Evolutionary conservation across 1,140 invertebrate species (phyloP), one percentile per base, ranked within the genome.

Genomic region (Heliconius himera): DNA sequence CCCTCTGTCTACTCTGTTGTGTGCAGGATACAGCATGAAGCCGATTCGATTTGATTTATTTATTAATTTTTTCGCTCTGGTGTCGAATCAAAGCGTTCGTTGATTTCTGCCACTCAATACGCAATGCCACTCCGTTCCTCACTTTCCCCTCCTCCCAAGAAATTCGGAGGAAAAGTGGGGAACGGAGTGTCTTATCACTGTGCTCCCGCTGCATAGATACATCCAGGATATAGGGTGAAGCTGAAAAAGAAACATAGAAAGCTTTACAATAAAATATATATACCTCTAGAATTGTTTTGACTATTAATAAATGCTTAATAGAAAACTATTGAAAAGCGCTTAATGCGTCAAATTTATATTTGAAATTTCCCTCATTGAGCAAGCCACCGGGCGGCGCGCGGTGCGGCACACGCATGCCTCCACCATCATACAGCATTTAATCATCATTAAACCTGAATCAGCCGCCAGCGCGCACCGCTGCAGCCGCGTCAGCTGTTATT

Each of bases 371-470:
- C 81, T 73, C 54, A 72, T 73, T 66, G 60, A 70, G 20, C 26
- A 71, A 49, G 60, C 49, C 71, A 77, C 26, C 26, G 8, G 26
- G n/a, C 54, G 38, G 26, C 66, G 38, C 33, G 26, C 54, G 38
- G 26, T 60, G 49, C 33, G 77, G 81, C 73, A 81, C 86, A 88
- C 86, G 87, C 90, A 90, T 87, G 90, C 82, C 81, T 83, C 87
- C 85, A 88, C 90, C 90, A 94, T 94, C 91, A 91, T 91, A 90
- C 82, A 85, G 84, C 89, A 89, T 91, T 94, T 93, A 94, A 94
- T 94, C 93, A 93, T 92, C 87, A 94, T 94, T 93, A 94, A 93
- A 94, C 85, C 81, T 80, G 87, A 90, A 94, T 94, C 93, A 93
- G 89, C 82, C 82, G 60, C 60, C 26, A 66, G 60, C 60, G 73